These are phyloP conservation scores for Heteromormyrus szaboi DNA, from an alignment of 2,797 vertebrate species.

Conservation along the genomic window DNA sequence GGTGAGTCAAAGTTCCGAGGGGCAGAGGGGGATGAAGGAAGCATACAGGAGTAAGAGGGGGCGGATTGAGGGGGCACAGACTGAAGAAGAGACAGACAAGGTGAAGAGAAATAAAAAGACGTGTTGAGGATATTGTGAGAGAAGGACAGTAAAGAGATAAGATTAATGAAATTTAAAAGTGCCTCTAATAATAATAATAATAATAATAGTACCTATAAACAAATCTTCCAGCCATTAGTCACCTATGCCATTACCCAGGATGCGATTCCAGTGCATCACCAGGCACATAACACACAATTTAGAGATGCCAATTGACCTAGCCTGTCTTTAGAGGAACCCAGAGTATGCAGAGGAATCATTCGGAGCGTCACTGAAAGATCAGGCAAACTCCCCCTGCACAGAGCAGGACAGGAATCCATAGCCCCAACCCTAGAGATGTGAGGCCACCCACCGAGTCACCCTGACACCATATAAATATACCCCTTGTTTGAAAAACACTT, in stretches of 20 bases:
- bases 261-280: background rate
- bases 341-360: background rate
- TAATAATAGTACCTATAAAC: background rate
- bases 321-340: background rate
- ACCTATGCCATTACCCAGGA: background rate
- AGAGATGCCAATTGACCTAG: background rate
- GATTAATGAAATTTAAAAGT: slow-evolving; percentile 8
- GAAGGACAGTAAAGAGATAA: background rate
- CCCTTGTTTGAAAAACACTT: background rate
- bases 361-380: background rate
- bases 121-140: background rate
- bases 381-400: background rate
- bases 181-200: background rate
- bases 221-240: background rate
- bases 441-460: background rate
- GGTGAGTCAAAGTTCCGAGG: background rate
- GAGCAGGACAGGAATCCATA: background rate
- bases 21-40: background rate
- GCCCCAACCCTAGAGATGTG: background rate
- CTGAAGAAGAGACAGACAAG: slow-evolving; percentile 11
- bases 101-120: background rate
- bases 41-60: slow-evolving; percentile 40
- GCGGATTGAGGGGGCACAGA: slow-evolving; percentile 27
- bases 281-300: background rate
- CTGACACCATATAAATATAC: background rate